Base-by-base conservation (phyloP, 2,113 vertebrate species). In the Menura novaehollandiae region DNA sequence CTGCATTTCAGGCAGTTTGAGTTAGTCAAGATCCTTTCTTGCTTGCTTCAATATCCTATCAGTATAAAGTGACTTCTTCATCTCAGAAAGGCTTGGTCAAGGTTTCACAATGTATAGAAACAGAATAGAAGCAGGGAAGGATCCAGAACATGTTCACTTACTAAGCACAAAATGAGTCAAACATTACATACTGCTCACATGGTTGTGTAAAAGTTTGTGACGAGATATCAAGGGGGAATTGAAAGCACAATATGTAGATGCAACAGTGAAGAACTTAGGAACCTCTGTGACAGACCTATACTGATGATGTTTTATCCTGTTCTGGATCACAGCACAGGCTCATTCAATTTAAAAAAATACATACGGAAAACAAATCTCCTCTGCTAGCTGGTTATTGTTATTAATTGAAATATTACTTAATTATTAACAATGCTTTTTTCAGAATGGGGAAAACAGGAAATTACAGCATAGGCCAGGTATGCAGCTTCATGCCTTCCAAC, bases 351-450 rank as follows among this genome's bases (percentile, higher is more conserved):
- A 4, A 32, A 23, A 44, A 27, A 26, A 6, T 15, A 23, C 5
- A 10, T 33, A 43, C n/a, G 9, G 20, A 55, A 67, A 63, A 56
- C 0, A 1, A 26, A 32, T 4, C 0, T 37, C 11, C 6, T 41
- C 46, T 72, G 41, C 23, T 14, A 72, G 27, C 2, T 41, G 2
- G 2, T 16, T 68, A 9, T 28, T 35, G 16, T 26, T 60, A 37
- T 26, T 37, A 35, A 30, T 21, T 53, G 14, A 78, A 24, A 68
- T 11, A n/a, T 49, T 60, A 22, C 3, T 47, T 15, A 76, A 43
- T 56, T 62, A 19, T 20, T 49, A 78, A 55, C 6, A 82, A 35
- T 11, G 5, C 2, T 14, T 63, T 43, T 56, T 77, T 77, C 32
- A 43, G 21, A 75, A 72, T 41, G 11, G 13, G 20, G 52, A 13